Percentiles rank a stretch among this genome's conserved stretches.
Evolutionary conservation across 2,797 vertebrate species (phyloP).

Genomic region (Cottoperca gobio): DNA sequence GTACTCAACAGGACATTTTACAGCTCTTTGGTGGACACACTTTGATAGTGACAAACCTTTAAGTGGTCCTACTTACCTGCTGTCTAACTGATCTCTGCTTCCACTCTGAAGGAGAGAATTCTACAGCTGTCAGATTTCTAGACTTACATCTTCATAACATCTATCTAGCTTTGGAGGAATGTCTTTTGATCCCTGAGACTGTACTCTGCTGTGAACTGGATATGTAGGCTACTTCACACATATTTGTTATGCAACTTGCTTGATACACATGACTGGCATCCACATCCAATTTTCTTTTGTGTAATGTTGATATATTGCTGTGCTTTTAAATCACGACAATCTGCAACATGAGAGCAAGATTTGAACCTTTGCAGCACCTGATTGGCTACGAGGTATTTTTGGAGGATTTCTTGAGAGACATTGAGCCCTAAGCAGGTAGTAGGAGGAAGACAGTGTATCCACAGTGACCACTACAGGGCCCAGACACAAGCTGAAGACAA

Average conservation of each 20-base stretch:
- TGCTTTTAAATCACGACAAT: conserved; percentile 8
- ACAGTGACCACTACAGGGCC: conserved; percentile 25
- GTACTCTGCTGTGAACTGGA: conserved; percentile 4
- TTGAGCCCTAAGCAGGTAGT: not conserved
- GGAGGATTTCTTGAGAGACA: conserved; percentile 9
- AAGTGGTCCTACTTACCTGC: conserved; percentile 6
- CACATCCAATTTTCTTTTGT: conserved; percentile 12
- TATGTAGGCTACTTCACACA: conserved; percentile 11
- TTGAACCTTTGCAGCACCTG: not conserved
- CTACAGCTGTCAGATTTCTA: conserved; percentile 25
- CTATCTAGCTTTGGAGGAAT: not conserved
- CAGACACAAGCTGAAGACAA: conserved; percentile 47
- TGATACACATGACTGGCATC: not conserved
- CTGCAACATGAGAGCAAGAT: not conserved
- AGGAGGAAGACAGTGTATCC: conserved; percentile 16
- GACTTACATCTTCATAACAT: conserved; percentile 14
- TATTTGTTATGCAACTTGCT: conserved; percentile 39
- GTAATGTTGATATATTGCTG: not conserved
- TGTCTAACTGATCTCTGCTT: conserved; percentile 20
- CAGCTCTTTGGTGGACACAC: no score
- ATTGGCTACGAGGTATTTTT: conserved; percentile 1
- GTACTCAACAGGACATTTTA: not conserved
- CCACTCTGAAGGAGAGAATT: conserved; percentile 12
- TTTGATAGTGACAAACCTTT: not conserved
- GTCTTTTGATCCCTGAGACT: conserved; percentile 3